A percentile compares a stretch with the other conserved stretches of the same genome.
phyloP scores from a whole-genome alignment of 1,140 invertebrate genomes.

The Heliconius hermathena region DNA sequence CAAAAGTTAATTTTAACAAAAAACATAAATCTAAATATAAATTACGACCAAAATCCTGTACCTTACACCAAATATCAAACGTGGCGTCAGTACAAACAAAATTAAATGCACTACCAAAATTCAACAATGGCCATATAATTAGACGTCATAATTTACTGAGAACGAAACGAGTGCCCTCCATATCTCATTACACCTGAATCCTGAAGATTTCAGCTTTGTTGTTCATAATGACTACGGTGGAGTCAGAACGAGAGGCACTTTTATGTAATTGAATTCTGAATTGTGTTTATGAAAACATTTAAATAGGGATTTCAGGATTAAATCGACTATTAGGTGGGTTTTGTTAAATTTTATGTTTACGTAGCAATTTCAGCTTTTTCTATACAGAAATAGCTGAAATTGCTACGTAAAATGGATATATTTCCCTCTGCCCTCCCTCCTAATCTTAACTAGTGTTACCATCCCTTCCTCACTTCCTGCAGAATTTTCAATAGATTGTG shows the following conservation, averaged over 20 bases:
- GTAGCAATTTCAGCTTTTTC: no score
- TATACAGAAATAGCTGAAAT: no score
- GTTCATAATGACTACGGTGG: slow-evolving; percentile 24
- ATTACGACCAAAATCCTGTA: neutral
- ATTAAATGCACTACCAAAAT: slow-evolving; percentile 70
- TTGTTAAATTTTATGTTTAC: neutral
- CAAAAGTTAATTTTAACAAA: neutral
- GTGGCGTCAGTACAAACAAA: slow-evolving; percentile 61
- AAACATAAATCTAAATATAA: neutral
- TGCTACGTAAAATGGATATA: no score
- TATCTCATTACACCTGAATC: slow-evolving; percentile 55
- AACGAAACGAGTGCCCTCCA: slow-evolving; percentile 48
- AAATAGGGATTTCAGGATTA: slow-evolving; percentile 1
- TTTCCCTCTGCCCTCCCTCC: no score
- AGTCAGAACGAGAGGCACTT: slow-evolving; percentile 17
- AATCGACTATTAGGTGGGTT: neutral
- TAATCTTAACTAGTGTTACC: no score
- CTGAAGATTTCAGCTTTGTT: slow-evolving; percentile 42
- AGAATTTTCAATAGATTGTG: no score
- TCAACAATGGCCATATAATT: slow-evolving; percentile 71
- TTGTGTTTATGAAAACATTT: slow-evolving; percentile 15
- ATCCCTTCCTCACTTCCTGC: no score
- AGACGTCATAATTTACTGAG: slow-evolving; percentile 67
- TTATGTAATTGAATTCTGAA: slow-evolving; percentile 23
- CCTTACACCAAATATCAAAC: slow-evolving; percentile 41